Percentiles rank a stretch among this genome's conserved stretches.
Conservation (phyloP, 2,113 vertebrate species). For the Hypanus sabinus region DNA sequence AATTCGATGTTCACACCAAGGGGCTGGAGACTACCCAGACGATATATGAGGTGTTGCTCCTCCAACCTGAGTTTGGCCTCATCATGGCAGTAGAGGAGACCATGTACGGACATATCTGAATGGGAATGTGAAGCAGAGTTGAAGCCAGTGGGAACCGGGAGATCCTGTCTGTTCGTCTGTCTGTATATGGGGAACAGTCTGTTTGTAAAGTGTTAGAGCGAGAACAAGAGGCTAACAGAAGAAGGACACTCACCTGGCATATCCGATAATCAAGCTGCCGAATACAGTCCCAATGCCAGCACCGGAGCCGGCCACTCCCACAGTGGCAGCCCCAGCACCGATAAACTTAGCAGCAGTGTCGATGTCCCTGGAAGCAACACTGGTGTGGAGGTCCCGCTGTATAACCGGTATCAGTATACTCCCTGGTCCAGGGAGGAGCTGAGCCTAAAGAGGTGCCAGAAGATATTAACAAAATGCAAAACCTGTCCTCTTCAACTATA, state of each 20-base stretch:
- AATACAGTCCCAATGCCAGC: conserved; percentile 98
- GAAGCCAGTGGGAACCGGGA: too few relatives aligned
- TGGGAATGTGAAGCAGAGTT: too few relatives aligned
- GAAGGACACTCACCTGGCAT: conserved; percentile 78
- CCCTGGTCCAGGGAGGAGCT: conserved; percentile 52
- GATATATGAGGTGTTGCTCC: too few relatives aligned
- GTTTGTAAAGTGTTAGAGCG: too few relatives aligned
- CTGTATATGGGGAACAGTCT: too few relatives aligned
- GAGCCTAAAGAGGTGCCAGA: background rate
- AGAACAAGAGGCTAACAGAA: background rate
- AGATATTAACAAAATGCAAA: background rate
- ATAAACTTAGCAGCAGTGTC: conserved; percentile 98
- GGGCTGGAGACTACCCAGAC: too few relatives aligned
- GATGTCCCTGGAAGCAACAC: conserved; percentile 87
- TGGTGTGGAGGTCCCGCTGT: conserved; percentile 90
- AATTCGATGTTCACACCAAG: too few relatives aligned
- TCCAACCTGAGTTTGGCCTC: too few relatives aligned
- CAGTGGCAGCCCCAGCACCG: conserved; percentile 94
- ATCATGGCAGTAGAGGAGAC: too few relatives aligned
- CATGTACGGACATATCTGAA: too few relatives aligned
- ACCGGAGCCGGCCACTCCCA: conserved; percentile 96
- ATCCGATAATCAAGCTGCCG: conserved; percentile 97
- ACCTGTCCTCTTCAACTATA: background rate
- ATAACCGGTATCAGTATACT: conserved; percentile 55
- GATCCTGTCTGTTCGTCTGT: too few relatives aligned